Conservation (phyloP, 1,140 invertebrate genomes). For the Philopotamus ludificatus region DNA sequence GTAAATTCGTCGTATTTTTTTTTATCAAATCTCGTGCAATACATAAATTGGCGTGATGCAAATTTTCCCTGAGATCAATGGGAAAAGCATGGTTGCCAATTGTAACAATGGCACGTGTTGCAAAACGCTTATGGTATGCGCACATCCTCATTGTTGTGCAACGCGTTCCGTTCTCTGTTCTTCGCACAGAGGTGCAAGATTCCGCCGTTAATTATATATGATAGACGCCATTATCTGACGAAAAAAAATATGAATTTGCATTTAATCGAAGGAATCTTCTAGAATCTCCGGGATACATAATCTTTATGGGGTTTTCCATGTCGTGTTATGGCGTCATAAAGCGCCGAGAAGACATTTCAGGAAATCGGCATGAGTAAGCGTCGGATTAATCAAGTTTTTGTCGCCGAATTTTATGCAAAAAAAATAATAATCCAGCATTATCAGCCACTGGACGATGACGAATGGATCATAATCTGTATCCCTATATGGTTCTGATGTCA, state of each 20-base stretch:
- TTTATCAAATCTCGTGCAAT: no score
- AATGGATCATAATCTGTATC: no score
- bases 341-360: not conserved
- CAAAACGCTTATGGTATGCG: slow-evolving; percentile 14
- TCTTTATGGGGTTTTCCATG: not conserved
- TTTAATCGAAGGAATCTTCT: not conserved
- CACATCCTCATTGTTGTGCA: slow-evolving; percentile 19
- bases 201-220: slow-evolving; percentile 8
- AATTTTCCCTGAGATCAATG: not conserved
- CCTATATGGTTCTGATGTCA: no score
- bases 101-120: slow-evolving; percentile 15
- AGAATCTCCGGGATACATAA: not conserved
- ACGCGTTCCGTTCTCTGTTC: slow-evolving; percentile 1
- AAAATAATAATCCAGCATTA: no score
- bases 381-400: no score
- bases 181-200: slow-evolving; percentile 1
- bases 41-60: not conserved
- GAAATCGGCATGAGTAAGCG: slow-evolving; percentile 8
- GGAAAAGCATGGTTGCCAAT: slow-evolving; percentile 6
- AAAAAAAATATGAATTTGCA: not conserved
- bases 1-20: no score
- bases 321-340: not conserved
- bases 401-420: not conserved
- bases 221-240: no score
- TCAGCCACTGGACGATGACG: no score